Evolutionary conservation across 2,797 vertebrate genomes (phyloP).

Genomic region (Potorous gilbertii): DNA sequence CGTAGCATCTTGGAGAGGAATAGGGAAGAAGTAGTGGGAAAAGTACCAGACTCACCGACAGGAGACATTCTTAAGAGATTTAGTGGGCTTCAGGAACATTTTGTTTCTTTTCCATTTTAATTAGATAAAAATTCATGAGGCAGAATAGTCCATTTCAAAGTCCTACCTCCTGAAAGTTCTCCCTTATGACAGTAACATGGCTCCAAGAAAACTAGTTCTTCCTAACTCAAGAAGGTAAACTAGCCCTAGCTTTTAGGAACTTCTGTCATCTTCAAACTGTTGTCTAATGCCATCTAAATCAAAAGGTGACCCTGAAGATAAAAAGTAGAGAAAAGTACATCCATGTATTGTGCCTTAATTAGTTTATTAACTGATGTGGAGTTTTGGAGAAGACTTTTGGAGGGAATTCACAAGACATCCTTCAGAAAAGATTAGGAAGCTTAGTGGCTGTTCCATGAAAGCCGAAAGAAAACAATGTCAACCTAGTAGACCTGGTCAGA

Average conservation of each 20-base stretch:
- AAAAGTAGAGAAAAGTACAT: constrained; percentile 11
- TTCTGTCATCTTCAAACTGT: constrained; percentile 46
- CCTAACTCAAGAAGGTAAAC: constrained; percentile 24
- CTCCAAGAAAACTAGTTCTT: constrained; percentile 49
- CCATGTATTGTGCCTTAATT: neutral
- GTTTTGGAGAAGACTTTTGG: neutral
- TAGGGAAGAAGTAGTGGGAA: neutral
- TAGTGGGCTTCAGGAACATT: constrained; percentile 31
- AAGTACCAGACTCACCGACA: neutral
- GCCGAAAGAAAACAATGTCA: constrained; percentile 2
- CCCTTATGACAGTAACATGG: neutral
- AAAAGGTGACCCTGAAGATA: constrained; percentile 4
- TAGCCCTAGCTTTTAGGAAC: constrained; percentile 45
- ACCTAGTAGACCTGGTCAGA: constrained; percentile 38
- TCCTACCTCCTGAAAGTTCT: neutral
- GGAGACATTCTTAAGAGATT: constrained; percentile 34
- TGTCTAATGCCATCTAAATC: constrained; percentile 36
- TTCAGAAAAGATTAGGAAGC: neutral
- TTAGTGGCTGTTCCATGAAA: neutral
- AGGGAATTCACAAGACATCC: neutral
- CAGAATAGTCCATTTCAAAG: neutral
- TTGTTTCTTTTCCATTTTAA: neutral
- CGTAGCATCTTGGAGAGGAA: neutral
- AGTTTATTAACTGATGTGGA: constrained; percentile 42
- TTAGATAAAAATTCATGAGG: neutral